A percentile compares a stretch with the other conserved stretches of the same genome.
These are phyloP conservation scores for Drosophila bipectinata DNA, from an alignment of 1,140 invertebrate species.

Conservation along the genomic window DNA sequence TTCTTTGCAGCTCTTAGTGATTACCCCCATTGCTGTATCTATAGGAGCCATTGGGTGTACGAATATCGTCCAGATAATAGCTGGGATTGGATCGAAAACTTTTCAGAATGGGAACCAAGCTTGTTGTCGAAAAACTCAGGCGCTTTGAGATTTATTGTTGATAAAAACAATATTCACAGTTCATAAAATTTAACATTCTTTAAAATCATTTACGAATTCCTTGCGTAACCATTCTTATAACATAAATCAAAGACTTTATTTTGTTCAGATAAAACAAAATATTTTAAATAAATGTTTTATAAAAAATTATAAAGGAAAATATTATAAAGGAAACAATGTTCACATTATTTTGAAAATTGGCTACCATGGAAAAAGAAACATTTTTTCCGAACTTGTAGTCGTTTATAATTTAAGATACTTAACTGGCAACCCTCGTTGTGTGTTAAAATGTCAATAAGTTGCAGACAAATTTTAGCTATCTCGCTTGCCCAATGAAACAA, in stretches of 20 bases:
- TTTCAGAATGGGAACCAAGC: neutral
- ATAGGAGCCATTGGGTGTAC: neutral
- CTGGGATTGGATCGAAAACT: neutral
- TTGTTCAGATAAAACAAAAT: too few relatives aligned
- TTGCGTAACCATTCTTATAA: too few relatives aligned
- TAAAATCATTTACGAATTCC: too few relatives aligned
- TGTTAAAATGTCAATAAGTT: slow-evolving; percentile 74
- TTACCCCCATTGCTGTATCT: neutral
- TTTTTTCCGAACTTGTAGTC: too few relatives aligned
- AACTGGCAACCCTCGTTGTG: slow-evolving; percentile 23
- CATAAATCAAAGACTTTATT: too few relatives aligned
- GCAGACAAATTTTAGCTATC: slow-evolving; percentile 67
- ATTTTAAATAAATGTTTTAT: too few relatives aligned
- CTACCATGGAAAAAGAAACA: too few relatives aligned
- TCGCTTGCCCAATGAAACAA: slow-evolving; percentile 30
- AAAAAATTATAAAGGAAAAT: too few relatives aligned
- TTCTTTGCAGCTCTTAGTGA: neutral
- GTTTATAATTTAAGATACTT: neutral
- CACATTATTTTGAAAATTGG: too few relatives aligned
- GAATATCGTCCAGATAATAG: neutral
- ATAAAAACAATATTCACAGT: too few relatives aligned
- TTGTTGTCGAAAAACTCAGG: neutral
- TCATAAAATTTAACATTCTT: too few relatives aligned
- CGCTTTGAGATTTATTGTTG: neutral
- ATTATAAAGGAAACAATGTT: too few relatives aligned